A percentile compares a stretch with the other conserved stretches of the same genome.
phyloP scores from a whole-genome alignment of 2,888 invertebrate species.

The Sinopyrophorus schimmeli region DNA sequence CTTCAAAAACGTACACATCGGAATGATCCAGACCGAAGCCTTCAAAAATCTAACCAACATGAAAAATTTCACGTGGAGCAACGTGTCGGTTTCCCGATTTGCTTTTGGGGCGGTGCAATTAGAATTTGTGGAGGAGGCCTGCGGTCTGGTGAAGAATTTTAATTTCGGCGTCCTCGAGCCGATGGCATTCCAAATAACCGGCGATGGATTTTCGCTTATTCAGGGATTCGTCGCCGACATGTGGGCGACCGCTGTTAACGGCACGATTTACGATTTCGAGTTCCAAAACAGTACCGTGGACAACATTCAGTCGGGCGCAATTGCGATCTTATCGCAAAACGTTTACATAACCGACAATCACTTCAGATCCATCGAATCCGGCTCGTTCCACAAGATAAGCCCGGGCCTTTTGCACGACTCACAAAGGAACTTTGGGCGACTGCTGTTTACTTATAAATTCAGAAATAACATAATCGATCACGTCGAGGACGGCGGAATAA shows the following conservation, averaged over 20 bases:
- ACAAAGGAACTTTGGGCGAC: constrained; percentile 40
- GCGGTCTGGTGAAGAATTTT: constrained; percentile 53
- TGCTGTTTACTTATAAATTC: constrained; percentile 53
- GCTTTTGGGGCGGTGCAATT: constrained; percentile 57
- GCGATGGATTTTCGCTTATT: constrained; percentile 45
- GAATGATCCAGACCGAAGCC: constrained; percentile 55
- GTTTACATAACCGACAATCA: constrained; percentile 53
- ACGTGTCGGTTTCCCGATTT: constrained; percentile 57
- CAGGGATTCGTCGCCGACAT: constrained; percentile 55
- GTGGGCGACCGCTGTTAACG: constrained; percentile 54
- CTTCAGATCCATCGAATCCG: constrained; percentile 54
- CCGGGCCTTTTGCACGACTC: constrained; percentile 43
- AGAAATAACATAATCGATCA: constrained; percentile 55
- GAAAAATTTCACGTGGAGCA: constrained; percentile 58
- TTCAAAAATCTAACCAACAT: constrained; percentile 57
- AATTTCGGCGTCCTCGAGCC: constrained; percentile 54
- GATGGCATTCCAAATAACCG: constrained; percentile 53
- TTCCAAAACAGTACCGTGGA: constrained; percentile 55
- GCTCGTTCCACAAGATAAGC: constrained; percentile 52
- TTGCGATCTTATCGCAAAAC: constrained; percentile 45
- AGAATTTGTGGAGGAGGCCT: constrained; percentile 48
- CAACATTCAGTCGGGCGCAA: constrained; percentile 54
- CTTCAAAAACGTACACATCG: constrained; percentile 58
- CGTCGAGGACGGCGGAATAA: constrained; percentile 57
- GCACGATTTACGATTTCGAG: constrained; percentile 55